Percentiles rank a stretch among this genome's conserved stretches.
Conservation (phyloP, 1,140 invertebrate species). For the Drosophila melanica region DNA sequence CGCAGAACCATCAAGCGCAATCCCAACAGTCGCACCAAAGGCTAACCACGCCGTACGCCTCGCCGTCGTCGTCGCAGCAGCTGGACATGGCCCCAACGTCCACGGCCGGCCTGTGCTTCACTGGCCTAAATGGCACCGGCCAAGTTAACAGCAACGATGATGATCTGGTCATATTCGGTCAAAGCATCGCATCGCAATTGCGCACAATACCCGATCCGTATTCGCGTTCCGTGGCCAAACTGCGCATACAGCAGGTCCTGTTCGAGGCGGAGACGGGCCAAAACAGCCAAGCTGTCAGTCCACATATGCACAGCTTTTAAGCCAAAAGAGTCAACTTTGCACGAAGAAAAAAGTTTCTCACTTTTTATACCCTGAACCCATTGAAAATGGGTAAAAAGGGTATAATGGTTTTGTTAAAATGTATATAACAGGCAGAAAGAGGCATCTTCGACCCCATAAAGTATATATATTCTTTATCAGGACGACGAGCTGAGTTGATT, state of each 20-base stretch:
- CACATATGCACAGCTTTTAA: conserved; percentile 38
- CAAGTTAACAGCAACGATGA: conserved; percentile 43
- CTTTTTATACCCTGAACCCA: no score
- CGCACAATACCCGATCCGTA: conserved; percentile 65
- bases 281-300: conserved; percentile 41
- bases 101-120: conserved; percentile 7
- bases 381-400: no score
- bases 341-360: no score
- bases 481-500: no score
- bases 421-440: no score
- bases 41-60: conserved; percentile 29
- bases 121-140: background rate
- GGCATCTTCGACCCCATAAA: no score
- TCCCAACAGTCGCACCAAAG: conserved; percentile 32
- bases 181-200: conserved; percentile 68
- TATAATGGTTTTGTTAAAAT: no score
- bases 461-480: no score
- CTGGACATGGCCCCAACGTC: conserved; percentile 17
- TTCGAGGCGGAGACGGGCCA: conserved; percentile 47
- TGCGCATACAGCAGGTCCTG: conserved; percentile 65
- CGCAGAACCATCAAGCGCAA: background rate
- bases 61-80: conserved; percentile 42
- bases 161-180: conserved; percentile 64
- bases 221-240: conserved; percentile 71
- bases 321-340: no score